Conservation (phyloP, 2,113 vertebrate species). For the Vicugna pacos region DNA sequence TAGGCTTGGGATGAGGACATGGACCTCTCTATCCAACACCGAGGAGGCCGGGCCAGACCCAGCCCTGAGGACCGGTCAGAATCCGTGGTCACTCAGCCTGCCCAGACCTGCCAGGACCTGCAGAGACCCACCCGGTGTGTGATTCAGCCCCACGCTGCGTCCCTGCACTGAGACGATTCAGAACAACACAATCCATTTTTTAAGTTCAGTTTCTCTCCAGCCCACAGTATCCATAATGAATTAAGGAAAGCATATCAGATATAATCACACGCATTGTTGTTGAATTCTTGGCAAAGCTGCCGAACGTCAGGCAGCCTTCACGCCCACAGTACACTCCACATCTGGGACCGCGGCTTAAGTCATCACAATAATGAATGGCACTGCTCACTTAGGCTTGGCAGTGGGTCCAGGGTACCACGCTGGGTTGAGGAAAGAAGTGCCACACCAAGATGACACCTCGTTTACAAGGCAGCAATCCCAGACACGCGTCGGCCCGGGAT, state of each 20-base stretch:
- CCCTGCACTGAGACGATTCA: background rate
- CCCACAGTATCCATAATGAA: slow-evolving; percentile 68
- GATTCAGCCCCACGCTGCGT: background rate
- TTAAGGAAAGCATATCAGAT: slow-evolving; percentile 74
- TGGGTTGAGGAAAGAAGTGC: slow-evolving; percentile 44
- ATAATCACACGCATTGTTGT: slow-evolving; percentile 74
- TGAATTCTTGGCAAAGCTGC: slow-evolving; percentile 74
- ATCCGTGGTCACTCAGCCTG: background rate
- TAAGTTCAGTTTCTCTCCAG: slow-evolving; percentile 78
- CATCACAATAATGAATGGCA: slow-evolving; percentile 65
- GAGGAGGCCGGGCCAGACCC: background rate
- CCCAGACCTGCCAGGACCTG: background rate
- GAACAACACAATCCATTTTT: slow-evolving; percentile 61
- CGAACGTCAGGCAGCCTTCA: slow-evolving; percentile 64
- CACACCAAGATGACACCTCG: slow-evolving; percentile 65
- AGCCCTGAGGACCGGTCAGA: background rate
- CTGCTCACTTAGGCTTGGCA: slow-evolving; percentile 73
- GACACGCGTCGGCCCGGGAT: background rate
- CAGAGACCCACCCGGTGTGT: rapidly evolving
- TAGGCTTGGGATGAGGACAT: too few relatives aligned
- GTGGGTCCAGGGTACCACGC: slow-evolving; percentile 7
- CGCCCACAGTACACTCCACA: background rate
- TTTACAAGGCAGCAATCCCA: slow-evolving; percentile 61
- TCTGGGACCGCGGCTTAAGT: slow-evolving; percentile 62
- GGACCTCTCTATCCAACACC: background rate